Evolutionary conservation across 2,797 vertebrate genomes (phyloP), one percentile per base, ranked within the genome.

Genomic region (Coranthus polyacanthus): DNA sequence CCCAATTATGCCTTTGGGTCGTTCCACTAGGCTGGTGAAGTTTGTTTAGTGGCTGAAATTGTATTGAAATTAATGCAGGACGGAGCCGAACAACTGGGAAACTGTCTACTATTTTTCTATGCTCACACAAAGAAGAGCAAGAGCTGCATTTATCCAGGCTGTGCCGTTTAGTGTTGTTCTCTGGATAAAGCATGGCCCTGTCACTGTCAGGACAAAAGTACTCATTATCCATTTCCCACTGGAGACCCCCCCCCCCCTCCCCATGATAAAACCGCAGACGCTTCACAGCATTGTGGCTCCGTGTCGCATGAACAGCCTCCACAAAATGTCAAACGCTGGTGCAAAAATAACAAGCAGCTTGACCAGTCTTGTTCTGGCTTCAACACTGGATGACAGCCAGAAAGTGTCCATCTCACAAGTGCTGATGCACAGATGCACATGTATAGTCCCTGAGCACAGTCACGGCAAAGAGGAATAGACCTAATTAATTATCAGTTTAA

Each of bases 331-430:
- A 85, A 75, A 62, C 1, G n/a, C 47, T 56, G 65, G 52, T 46
- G 76, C 7, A 45, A 70, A 88, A 80, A 81, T 38, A 81, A 81
- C 64, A 75, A 84, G 71, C 81, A 82, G 81, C 81, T 75, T 76
- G 76, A 83, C 56, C 44, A 8, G 64, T 64, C 79, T 76, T 64
- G 78, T 78, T 84, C 69, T 50, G 64, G 59, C 55, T 71, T 52
- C 53, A 21, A 32, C 22, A 10, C 38, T 64, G 62, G 54, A 75
- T 22, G 2, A 12, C 38, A 6, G 60, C 77, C 80, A 54, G 37
- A n/a, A 46, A 59, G 43, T 63, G 68, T 67, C 44, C 77, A 43
- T 68, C 53, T 70, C 66, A 52, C 22, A 18, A 53, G 76, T 7
- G 0, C 68, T 64, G 69, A 62, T 34, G 18, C 16, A 29, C 45